These are phyloP conservation scores for Rhabdomys dilectus DNA, from an alignment of 2,113 vertebrate genomes.

Conservation along the genomic window DNA sequence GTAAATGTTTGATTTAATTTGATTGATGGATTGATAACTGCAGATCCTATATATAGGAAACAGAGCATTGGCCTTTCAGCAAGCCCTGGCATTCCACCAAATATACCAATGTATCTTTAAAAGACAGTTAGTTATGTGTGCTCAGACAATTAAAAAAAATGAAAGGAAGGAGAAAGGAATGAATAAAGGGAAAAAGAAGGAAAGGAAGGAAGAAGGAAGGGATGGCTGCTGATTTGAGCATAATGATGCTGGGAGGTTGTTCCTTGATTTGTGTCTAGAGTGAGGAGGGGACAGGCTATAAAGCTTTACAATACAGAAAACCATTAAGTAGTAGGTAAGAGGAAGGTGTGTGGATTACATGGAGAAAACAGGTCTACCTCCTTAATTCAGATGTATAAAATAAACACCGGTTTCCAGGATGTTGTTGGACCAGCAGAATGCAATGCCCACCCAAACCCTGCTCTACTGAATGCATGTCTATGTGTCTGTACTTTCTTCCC, in stretches of 20 bases:
- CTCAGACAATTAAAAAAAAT: background rate
- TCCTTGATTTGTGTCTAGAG: background rate
- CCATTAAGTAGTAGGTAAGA: background rate
- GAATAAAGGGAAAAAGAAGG: background rate
- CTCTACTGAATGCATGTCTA: background rate
- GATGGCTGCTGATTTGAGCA: fast-evolving
- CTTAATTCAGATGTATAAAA: background rate
- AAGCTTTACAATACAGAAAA: background rate
- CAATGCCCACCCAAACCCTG: too few relatives aligned
- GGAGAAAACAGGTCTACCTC: background rate
- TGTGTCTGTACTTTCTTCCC: background rate
- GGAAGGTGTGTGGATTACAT: background rate
- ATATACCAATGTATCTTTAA: background rate
- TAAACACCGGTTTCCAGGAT: background rate
- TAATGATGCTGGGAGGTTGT: background rate
- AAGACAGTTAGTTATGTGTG: background rate
- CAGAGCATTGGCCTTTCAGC: background rate
- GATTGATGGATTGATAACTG: background rate
- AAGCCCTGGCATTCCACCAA: background rate
- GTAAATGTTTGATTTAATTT: background rate
- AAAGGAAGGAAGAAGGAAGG: fast-evolving
- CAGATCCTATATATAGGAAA: background rate
- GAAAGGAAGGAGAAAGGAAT: too few relatives aligned
- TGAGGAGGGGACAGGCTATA: too few relatives aligned
- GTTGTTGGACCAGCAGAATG: background rate